Evolutionary conservation across 2,888 invertebrate genomes (phyloP), one percentile per base, ranked within the genome.

Genomic region (Tetheella fluctuosa): DNA sequence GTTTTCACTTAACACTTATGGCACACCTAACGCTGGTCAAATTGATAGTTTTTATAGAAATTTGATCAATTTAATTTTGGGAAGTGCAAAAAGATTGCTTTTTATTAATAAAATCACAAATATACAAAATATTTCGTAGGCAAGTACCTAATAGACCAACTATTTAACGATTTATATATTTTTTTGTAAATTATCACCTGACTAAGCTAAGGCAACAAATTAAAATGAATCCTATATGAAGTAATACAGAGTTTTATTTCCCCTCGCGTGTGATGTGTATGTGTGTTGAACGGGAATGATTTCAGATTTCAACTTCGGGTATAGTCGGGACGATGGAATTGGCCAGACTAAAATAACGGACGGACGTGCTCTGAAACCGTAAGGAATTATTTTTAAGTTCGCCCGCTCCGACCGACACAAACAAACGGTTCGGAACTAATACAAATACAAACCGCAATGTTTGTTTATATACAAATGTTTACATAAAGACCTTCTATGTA

Each of bases 291-390:
- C 48, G 55, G 17, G 63, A 62, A 62, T 62, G 79, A 82, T 85
- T 86, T 83, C 79, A 77, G 80, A 83, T 86, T 83, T 82, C 74
- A 77, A 67, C 34, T 55, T 72, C 61, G 79, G 70, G 76, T 77
- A 73, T 70, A 77, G 80, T 73, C 81, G 79, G 86, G 83, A 84
- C 85, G 83, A 68, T 71, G 79, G 81, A 85, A 89, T 87, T 84
- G 88, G 83, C 78, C 79, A 82, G 84, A 83, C 88, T 80, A 82
- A 84, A 87, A 88, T 90, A 89, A 90, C 86, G 82, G 75, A 81
- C 74, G 86, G 64, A 91, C 91, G 90, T 91, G 91, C 83, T 79
- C 79, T 80, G 90, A 85, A 89, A 87, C 77, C 81, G 73, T 82
- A 89, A 87, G 79, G 79, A 80, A 87, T 84, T 83, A 87, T 88